These are phyloP conservation scores for Kryptolebias marmoratus DNA, from an alignment of 2,113 vertebrate species.

Conservation along the genomic window DNA sequence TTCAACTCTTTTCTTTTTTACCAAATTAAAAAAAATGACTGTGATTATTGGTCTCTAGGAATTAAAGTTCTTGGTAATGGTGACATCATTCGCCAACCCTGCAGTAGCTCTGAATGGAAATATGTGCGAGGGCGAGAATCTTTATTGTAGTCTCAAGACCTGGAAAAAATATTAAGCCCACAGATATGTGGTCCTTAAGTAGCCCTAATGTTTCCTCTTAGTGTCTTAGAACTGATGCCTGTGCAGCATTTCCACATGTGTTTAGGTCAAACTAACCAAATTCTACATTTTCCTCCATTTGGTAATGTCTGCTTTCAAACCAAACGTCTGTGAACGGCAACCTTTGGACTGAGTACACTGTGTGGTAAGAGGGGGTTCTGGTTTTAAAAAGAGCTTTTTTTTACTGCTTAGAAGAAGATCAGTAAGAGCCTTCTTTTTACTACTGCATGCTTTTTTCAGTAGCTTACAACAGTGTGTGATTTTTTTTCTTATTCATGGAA, in stretches of 20 bases:
- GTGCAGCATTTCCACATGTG: slow-evolving; percentile 64
- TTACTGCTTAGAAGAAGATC: slow-evolving; percentile 1
- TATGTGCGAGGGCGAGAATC: slow-evolving; percentile 41
- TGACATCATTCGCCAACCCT: slow-evolving; percentile 61
- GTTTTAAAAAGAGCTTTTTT: slow-evolving; percentile 21
- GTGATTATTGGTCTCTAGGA: slow-evolving; percentile 45
- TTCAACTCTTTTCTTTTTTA: slow-evolving; percentile 17
- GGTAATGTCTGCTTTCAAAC: slow-evolving; percentile 64
- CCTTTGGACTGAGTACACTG: slow-evolving; percentile 46
- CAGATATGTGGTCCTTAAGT: slow-evolving; percentile 62
- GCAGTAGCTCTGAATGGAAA: slow-evolving; percentile 58
- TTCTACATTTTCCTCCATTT: slow-evolving; percentile 63
- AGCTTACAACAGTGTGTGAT: neutral
- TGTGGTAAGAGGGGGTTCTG: slow-evolving; percentile 11
- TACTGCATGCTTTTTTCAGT: slow-evolving; percentile 15
- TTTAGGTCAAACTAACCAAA: slow-evolving; percentile 51
- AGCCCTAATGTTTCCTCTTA: slow-evolving; percentile 55
- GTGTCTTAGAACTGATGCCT: slow-evolving; percentile 46
- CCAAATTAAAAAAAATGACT: slow-evolving; percentile 38
- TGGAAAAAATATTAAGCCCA: slow-evolving; percentile 70
- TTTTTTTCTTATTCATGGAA: neutral
- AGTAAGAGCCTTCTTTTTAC: neutral
- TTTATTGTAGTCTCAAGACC: slow-evolving; percentile 63
- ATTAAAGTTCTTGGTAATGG: slow-evolving; percentile 48
- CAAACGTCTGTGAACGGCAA: slow-evolving; percentile 49